Conservation (phyloP, 2,113 vertebrate species). For the Pontoporia blainvillei region DNA sequence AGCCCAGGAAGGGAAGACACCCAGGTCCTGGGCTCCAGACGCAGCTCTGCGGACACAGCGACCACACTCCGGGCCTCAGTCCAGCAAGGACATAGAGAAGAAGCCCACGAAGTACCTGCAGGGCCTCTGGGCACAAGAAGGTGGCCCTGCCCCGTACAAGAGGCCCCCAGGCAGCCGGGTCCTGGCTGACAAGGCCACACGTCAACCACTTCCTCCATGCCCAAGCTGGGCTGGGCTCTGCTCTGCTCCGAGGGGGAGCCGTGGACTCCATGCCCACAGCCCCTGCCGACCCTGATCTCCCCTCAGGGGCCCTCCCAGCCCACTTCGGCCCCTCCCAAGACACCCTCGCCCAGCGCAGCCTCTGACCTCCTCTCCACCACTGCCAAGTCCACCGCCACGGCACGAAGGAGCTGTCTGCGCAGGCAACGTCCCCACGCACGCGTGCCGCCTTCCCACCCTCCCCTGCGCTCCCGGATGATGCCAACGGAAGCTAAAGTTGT, state of each 20-base stretch:
- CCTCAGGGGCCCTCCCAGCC: background rate
- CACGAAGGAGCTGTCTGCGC: background rate
- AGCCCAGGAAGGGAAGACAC: background rate
- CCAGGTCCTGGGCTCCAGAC: background rate
- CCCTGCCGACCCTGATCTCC: background rate
- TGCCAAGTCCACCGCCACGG: background rate
- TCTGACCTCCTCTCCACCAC: background rate
- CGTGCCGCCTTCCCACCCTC: background rate
- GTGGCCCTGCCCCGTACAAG: background rate
- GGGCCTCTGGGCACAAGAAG: background rate
- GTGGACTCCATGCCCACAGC: background rate
- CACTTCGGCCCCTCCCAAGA: background rate
- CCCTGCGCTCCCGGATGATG: background rate
- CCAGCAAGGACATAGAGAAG: background rate
- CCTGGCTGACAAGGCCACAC: accelerated
- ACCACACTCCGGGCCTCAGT: background rate
- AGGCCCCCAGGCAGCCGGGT: background rate
- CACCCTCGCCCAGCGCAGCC: background rate
- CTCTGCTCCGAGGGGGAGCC: background rate
- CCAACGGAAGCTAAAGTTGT: background rate
- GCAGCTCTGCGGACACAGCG: background rate
- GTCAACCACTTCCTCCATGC: background rate
- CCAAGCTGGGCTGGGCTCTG: background rate
- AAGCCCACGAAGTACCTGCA: background rate
- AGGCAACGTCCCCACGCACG: background rate